These are phyloP conservation scores for Dorcus hopei DNA, from an alignment of 2,888 invertebrate genomes.

Conservation along the genomic window DNA sequence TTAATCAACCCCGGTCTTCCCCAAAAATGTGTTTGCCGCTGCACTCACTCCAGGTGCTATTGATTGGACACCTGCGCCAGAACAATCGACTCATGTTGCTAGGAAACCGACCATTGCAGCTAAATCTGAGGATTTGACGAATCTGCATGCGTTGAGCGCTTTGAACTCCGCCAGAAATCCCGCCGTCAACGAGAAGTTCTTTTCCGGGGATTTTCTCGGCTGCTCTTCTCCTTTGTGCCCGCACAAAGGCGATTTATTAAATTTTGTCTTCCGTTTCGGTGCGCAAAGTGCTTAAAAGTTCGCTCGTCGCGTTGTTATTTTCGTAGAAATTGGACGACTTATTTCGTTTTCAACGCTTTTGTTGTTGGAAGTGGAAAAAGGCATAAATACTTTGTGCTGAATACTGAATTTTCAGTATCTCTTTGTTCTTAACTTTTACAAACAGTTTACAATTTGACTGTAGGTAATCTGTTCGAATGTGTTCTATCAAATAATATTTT, in stretches of 20 bases:
- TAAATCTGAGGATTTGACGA: slow-evolving; percentile 48
- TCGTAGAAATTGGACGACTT: slow-evolving; percentile 7
- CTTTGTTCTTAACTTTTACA: no score
- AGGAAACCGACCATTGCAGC: slow-evolving; percentile 47
- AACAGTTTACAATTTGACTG: no score
- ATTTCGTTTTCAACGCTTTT: no score
- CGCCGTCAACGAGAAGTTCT: background rate
- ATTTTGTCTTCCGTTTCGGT: slow-evolving; percentile 7
- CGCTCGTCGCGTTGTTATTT: slow-evolving; percentile 2
- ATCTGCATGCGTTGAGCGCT: slow-evolving; percentile 43
- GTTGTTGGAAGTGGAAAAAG: no score
- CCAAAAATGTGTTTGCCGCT: slow-evolving; percentile 38
- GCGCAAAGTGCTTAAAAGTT: background rate
- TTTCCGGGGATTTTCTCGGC: background rate
- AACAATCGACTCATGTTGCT: slow-evolving; percentile 48
- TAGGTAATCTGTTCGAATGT: no score
- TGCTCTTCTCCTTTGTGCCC: slow-evolving; percentile 6
- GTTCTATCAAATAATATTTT: no score
- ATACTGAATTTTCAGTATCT: no score
- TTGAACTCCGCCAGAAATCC: slow-evolving; percentile 9
- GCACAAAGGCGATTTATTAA: slow-evolving; percentile 10
- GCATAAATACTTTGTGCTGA: no score
- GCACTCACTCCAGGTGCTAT: slow-evolving; percentile 45
- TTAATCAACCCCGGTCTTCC: slow-evolving; percentile 39
- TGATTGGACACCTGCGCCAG: slow-evolving; percentile 50